phyloP scores from a whole-genome alignment of 37 sponge, comb jelly and placozoan species.

The Dysidea cf. avara region DNA sequence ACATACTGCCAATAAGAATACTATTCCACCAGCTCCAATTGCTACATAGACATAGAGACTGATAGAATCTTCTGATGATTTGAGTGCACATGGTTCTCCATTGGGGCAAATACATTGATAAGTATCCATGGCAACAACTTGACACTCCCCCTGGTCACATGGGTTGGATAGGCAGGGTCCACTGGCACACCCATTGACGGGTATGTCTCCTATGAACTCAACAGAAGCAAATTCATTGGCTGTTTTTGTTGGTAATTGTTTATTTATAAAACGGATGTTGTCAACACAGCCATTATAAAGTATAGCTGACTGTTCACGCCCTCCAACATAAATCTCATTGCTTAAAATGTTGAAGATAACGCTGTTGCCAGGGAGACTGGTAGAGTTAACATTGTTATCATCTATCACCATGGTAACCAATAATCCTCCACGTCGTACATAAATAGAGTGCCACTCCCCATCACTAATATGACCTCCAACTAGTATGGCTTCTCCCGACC shows the following conservation, averaged over 20 bases:
- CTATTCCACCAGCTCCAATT: neutral
- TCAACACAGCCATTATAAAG: conserved; percentile 48
- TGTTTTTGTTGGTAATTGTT: conserved; percentile 28
- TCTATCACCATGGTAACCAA: conserved; percentile 21
- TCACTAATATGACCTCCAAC: neutral
- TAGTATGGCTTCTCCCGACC: conserved; percentile 8
- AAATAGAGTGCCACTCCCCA: conserved; percentile 37
- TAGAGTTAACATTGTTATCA: conserved; percentile 1
- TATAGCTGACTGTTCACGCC: neutral
- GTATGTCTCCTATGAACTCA: neutral
- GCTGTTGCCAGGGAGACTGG: conserved; percentile 17
- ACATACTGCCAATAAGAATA: neutral
- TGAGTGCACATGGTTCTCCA: conserved; percentile 7
- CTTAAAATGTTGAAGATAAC: conserved; percentile 23
- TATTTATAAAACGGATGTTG: conserved; percentile 42
- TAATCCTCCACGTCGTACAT: conserved; percentile 21
- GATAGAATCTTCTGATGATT: neutral
- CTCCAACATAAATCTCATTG: conserved; percentile 49
- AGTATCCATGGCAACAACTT: neutral
- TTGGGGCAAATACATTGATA: conserved; percentile 35
- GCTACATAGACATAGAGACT: neutral
- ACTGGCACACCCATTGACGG: conserved; percentile 17
- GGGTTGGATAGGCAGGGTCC: conserved; percentile 51
- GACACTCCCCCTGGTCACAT: conserved; percentile 37
- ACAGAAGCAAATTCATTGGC: conserved; percentile 49